phyloP scores from a whole-genome alignment of 1,140 invertebrate species.

The Melipona quadrifasciata region DNA sequence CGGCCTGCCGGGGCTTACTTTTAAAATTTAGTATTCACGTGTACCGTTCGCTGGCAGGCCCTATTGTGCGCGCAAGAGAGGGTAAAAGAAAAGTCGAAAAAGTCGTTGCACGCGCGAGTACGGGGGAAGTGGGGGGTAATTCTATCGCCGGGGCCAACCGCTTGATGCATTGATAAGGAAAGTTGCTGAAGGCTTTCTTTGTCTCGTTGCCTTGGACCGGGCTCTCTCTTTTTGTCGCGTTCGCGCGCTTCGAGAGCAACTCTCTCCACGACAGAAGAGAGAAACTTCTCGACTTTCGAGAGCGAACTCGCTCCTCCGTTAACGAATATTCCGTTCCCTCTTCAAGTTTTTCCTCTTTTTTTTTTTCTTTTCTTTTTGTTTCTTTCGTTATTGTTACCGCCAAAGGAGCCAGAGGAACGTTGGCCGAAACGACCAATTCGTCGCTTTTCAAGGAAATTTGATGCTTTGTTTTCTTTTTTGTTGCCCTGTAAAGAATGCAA shows the following conservation, averaged over 20 bases:
- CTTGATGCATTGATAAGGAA: conserved; percentile 59
- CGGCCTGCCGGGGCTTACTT: conserved; percentile 55
- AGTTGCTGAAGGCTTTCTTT: conserved; percentile 38
- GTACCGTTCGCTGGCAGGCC: conserved; percentile 32
- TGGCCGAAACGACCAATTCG: no score
- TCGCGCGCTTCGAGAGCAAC: not conserved
- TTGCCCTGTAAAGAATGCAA: no score
- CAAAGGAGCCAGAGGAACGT: no score
- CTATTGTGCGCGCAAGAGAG: conserved; percentile 36
- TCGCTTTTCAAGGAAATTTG: no score
- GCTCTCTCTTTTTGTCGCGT: conserved; percentile 22
- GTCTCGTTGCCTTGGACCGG: conserved; percentile 15
- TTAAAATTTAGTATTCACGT: conserved; percentile 64
- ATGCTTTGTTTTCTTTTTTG: no score
- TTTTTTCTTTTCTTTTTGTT: not conserved
- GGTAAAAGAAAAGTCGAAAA: conserved; percentile 50
- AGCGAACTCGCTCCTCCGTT: not conserved
- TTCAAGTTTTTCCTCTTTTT: not conserved
- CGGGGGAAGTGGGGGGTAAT: conserved; percentile 12
- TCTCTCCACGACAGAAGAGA: no score
- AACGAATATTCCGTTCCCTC: not conserved
- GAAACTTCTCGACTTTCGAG: not conserved
- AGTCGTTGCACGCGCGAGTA: conserved; percentile 12
- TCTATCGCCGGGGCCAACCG: conserved; percentile 13
- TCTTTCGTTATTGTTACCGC: not conserved